Conservation (phyloP, 2,888 invertebrate species). For the Tanytarsus gracilentus region DNA sequence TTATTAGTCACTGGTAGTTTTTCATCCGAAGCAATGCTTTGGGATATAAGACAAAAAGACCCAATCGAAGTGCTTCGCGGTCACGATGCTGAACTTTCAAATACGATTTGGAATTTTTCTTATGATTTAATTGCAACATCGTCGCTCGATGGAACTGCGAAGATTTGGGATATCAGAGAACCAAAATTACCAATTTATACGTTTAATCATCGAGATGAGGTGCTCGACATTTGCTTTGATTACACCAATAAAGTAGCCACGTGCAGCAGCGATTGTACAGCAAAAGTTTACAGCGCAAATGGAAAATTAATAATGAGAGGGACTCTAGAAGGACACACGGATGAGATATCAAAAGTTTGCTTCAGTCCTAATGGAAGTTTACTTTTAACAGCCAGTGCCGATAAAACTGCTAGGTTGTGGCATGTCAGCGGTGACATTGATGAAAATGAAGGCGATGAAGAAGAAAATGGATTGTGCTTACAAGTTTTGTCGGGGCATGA, state of each 20-base stretch:
- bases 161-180: slow-evolving; percentile 59
- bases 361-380: slow-evolving; percentile 71
- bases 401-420: slow-evolving; percentile 67
- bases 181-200: slow-evolving; percentile 36
- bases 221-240: slow-evolving; percentile 69
- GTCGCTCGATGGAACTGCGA: slow-evolving; percentile 60
- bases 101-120: slow-evolving; percentile 60
- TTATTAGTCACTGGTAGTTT: slow-evolving; percentile 70
- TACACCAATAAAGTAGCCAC: slow-evolving; percentile 65
- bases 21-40: slow-evolving; percentile 64
- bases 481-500: slow-evolving; percentile 68
- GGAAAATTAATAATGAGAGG: neutral
- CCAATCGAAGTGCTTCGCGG: slow-evolving; percentile 51
- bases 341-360: slow-evolving; percentile 60
- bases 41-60: slow-evolving; percentile 61
- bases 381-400: slow-evolving; percentile 66
- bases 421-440: slow-evolving; percentile 43
- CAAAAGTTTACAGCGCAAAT: slow-evolving; percentile 45
- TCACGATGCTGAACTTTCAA: slow-evolving; percentile 59
- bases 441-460: too few relatives aligned
- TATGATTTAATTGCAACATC: slow-evolving; percentile 58
- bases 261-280: slow-evolving; percentile 65
- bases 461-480: slow-evolving; percentile 52
- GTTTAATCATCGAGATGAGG: slow-evolving; percentile 53
- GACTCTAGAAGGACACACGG: slow-evolving; percentile 54